A percentile compares a stretch with the other conserved stretches of the same genome.
phyloP scores from a whole-genome alignment of 2,797 vertebrate species.

The Malurus splendens region DNA sequence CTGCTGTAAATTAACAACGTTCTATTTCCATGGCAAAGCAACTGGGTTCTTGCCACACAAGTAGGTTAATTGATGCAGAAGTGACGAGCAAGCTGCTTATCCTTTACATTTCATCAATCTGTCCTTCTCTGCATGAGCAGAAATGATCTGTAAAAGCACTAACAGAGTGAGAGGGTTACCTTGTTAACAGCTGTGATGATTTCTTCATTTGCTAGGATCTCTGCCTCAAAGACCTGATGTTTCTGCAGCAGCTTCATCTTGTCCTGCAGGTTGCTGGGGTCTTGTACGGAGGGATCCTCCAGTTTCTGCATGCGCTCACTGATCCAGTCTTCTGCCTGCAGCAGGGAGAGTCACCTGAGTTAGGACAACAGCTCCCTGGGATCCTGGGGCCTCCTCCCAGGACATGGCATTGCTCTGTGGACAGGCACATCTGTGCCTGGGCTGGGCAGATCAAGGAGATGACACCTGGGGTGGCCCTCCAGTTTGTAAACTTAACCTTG shows the following conservation, averaged over 20 bases:
- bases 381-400: not conserved
- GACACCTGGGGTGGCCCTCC: not conserved
- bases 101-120: not conserved
- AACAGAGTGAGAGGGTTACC: conserved; percentile 41
- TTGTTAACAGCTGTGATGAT: conserved; percentile 74
- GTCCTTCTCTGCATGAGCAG: not conserved
- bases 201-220: conserved; percentile 81
- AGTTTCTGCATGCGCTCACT: conserved; percentile 79
- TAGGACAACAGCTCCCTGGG: not conserved
- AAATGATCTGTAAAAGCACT: not conserved
- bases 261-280: conserved; percentile 74
- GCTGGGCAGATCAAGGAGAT: not conserved
- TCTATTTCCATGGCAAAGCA: not conserved
- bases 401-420: fast-evolving
- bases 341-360: not conserved
- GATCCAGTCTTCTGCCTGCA: conserved; percentile 85
- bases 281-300: conserved; percentile 72
- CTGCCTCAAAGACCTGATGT: conserved; percentile 86
- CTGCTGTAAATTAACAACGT: not conserved
- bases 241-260: conserved; percentile 85
- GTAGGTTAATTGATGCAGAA: not conserved
- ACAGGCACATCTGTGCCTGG: not conserved
- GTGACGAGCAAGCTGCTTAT: not conserved
- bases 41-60: not conserved
- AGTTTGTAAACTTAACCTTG: not conserved